Evolutionary conservation across 1,140 invertebrate species (phyloP).

Genomic region (Zaprionus nigranus): DNA sequence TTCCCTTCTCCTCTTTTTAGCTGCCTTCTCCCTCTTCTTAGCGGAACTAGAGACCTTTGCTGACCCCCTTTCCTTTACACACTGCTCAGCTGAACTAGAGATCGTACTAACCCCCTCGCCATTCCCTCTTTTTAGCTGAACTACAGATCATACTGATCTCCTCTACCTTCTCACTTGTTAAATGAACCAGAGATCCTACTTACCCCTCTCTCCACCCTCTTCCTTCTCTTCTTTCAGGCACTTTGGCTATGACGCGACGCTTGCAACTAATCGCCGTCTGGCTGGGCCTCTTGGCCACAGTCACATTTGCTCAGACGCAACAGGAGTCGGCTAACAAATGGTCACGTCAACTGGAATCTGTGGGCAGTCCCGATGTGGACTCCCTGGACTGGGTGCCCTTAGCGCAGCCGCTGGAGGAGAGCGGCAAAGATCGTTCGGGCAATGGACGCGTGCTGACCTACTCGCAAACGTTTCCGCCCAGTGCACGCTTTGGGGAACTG

Average conservation of each 20-base stretch:
- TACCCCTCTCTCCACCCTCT: neutral
- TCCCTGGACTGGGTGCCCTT: conserved; percentile 78
- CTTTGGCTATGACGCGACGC: conserved; percentile 68
- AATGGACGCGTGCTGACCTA: conserved; percentile 81
- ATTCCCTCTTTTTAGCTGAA: too few relatives aligned
- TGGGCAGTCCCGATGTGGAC: conserved; percentile 54
- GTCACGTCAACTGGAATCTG: conserved; percentile 76
- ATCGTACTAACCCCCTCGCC: too few relatives aligned
- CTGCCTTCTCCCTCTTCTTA: too few relatives aligned
- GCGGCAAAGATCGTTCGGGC: conserved; percentile 70
- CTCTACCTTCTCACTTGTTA: too few relatives aligned
- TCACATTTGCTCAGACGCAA: conserved; percentile 47
- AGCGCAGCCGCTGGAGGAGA: conserved; percentile 68
- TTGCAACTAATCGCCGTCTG: conserved; percentile 66
- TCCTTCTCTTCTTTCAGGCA: conserved; percentile 47
- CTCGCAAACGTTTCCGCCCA: conserved; percentile 79
- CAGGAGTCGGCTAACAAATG: conserved; percentile 67
- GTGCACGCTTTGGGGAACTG: conserved; percentile 68
- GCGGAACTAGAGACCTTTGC: too few relatives aligned
- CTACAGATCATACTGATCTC: too few relatives aligned
- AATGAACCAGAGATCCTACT: neutral
- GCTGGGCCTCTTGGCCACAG: conserved; percentile 57
- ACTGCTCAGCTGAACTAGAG: too few relatives aligned
- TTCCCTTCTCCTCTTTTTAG: too few relatives aligned
- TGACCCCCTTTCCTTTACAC: too few relatives aligned